Evolutionary conservation across 2,797 vertebrate genomes (phyloP).

Genomic region (Kryptopterus vitreolus): DNA sequence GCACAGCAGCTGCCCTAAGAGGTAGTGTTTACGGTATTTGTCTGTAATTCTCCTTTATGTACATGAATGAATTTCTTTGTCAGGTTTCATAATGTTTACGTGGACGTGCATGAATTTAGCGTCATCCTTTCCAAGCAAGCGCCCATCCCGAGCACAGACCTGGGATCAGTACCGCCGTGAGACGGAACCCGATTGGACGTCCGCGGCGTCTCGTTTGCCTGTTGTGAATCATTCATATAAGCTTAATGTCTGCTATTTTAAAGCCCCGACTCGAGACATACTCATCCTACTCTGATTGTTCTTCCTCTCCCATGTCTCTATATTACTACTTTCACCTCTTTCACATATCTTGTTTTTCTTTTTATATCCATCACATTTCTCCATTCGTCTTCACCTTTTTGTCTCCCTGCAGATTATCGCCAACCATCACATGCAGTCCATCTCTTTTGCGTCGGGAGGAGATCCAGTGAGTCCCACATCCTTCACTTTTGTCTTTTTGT

Average conservation of each 20-base stretch:
- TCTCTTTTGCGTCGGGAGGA: constrained; percentile 97
- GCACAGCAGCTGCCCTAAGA: no score
- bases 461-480: constrained; percentile 91
- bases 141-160: neutral
- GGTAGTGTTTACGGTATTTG: neutral
- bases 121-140: neutral
- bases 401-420: constrained; percentile 90
- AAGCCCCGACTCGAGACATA: constrained; percentile 39
- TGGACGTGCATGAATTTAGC: neutral
- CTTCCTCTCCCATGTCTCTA: constrained; percentile 40
- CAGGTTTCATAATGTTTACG: neutral
- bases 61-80: neutral
- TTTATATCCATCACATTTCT: constrained; percentile 54
- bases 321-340: constrained; percentile 34
- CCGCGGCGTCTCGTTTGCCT: constrained; percentile 3
- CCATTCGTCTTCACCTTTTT: constrained; percentile 37
- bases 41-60: no score
- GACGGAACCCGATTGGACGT: constrained; percentile 27
- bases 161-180: constrained; percentile 12
- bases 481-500: constrained; percentile 30
- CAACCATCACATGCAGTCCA: constrained; percentile 99
- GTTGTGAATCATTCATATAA: constrained; percentile 23
- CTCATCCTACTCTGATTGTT: constrained; percentile 41
- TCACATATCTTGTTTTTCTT: constrained; percentile 59
- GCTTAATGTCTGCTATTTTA: constrained; percentile 25